Percentiles rank a stretch among this genome's conserved stretches.
phyloP scores from a whole-genome alignment of 2,797 vertebrate genomes.

The Kryptopterus vitreolus region DNA sequence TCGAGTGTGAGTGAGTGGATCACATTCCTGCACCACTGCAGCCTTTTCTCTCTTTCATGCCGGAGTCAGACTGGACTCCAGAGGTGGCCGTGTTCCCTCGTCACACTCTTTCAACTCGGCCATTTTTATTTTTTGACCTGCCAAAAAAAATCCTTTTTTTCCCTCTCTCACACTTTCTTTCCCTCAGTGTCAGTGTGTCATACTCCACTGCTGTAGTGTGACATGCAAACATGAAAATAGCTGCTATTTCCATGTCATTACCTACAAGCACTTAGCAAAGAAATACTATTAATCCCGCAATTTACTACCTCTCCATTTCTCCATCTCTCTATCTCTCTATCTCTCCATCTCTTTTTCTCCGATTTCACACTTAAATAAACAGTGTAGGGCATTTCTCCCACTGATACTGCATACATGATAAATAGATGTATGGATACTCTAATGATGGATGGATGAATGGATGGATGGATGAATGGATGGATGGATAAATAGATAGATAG shows the following conservation, averaged over 20 bases:
- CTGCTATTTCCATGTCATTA: slow-evolving; percentile 53
- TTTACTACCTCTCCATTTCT: slow-evolving; percentile 19
- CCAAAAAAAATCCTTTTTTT: slow-evolving; percentile 3
- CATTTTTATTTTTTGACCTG: slow-evolving; percentile 2
- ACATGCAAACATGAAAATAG: slow-evolving; percentile 53
- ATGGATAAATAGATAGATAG: no score
- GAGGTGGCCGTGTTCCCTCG: slow-evolving; percentile 22
- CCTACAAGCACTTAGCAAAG: slow-evolving; percentile 43
- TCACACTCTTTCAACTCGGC: slow-evolving; percentile 26
- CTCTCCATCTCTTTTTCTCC: background rate
- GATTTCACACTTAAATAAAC: background rate
- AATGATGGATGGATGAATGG: no score
- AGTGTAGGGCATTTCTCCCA: background rate
- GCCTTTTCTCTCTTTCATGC: slow-evolving; percentile 24
- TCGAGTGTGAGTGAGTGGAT: background rate
- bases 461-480: no score
- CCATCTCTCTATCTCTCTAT: background rate
- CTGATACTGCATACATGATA: no score
- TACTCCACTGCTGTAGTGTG: slow-evolving; percentile 40
- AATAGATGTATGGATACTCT: no score
- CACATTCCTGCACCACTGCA: background rate
- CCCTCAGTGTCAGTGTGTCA: slow-evolving; percentile 13
- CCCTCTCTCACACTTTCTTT: background rate
- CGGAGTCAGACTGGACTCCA: slow-evolving; percentile 1
- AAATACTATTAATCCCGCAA: slow-evolving; percentile 29